Evolutionary conservation across 37 sponge, comb jelly and placozoan genomes (phyloP).

Genomic region (Corticium candelabrum): DNA sequence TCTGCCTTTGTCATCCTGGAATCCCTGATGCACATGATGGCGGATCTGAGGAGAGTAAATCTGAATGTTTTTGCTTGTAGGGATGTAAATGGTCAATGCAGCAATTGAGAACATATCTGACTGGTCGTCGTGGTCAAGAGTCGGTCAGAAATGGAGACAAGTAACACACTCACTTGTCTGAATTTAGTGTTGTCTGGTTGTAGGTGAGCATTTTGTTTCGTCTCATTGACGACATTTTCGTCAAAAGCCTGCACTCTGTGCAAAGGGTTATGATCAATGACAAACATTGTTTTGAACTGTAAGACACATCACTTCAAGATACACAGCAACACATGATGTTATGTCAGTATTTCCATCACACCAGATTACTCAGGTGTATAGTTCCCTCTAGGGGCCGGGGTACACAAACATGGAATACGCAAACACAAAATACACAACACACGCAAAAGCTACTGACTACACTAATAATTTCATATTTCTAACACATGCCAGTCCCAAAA

Average conservation of each 20-base stretch:
- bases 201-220: conserved; percentile 34
- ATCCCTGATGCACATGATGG: neutral
- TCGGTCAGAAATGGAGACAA: conserved; percentile 24
- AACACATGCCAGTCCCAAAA: too few species aligned
- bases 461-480: too few species aligned
- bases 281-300: conserved; percentile 98
- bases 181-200: neutral
- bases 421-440: too few species aligned
- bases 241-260: conserved; percentile 89
- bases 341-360: too few species aligned
- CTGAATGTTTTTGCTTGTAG: neutral
- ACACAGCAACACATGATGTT: too few species aligned
- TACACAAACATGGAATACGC: too few species aligned
- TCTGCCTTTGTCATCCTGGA: too few species aligned
- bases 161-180: neutral
- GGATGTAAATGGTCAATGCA: conserved; percentile 99
- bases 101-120: conserved; percentile 69
- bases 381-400: too few species aligned
- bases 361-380: too few species aligned
- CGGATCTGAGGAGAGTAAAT: neutral
- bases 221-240: conserved; percentile 79
- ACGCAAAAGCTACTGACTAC: too few species aligned
- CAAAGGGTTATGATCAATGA: conserved; percentile 97
- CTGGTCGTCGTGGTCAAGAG: conserved; percentile 75
- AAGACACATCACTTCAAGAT: neutral